A percentile compares a stretch with the other conserved stretches of the same genome.
phyloP scores from a whole-genome alignment of 2,797 vertebrate genomes.

The Lagocephalus sceleratus region DNA sequence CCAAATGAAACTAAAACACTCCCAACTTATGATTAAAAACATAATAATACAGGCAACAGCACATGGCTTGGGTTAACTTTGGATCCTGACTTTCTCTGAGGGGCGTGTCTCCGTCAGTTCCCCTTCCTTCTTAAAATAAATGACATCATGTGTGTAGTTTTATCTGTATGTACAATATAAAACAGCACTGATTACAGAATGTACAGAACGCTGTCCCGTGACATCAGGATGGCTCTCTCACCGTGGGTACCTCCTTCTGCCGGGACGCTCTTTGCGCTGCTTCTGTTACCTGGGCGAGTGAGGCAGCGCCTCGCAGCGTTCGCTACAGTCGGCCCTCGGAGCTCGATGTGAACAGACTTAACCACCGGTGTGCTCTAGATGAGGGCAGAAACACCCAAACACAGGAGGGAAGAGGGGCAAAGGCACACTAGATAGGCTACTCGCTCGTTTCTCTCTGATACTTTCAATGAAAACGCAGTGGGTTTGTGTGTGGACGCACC shows the following conservation, averaged over 20 bases:
- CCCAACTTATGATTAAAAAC: background rate
- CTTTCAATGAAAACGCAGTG: constrained; percentile 63
- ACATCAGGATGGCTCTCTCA: constrained; percentile 62
- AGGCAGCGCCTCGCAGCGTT: constrained; percentile 44
- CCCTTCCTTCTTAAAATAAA: constrained; percentile 64
- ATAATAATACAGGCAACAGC: constrained; percentile 1
- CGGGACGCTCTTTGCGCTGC: constrained; percentile 35
- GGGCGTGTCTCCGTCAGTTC: constrained; percentile 33
- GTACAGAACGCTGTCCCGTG: constrained; percentile 74
- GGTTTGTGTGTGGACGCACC: constrained; percentile 48
- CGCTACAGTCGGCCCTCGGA: constrained; percentile 57
- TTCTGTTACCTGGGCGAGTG: constrained; percentile 35
- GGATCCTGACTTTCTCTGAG: constrained; percentile 37
- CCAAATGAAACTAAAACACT: background rate
- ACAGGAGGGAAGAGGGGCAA: constrained; percentile 58
- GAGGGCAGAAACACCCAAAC: constrained; percentile 50
- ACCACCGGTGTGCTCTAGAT: constrained; percentile 62
- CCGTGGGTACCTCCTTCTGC: constrained; percentile 48
- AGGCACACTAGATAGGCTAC: constrained; percentile 80
- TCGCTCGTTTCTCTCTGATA: constrained; percentile 63
- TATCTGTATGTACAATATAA: constrained; percentile 83
- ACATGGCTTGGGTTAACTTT: constrained; percentile 42
- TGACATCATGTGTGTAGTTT: constrained; percentile 79
- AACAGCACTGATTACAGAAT: constrained; percentile 78
- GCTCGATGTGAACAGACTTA: constrained; percentile 57